Percentiles rank a stretch among this genome's conserved stretches.
Conservation (phyloP, 2,888 invertebrate species). For the Catocala nupta region DNA sequence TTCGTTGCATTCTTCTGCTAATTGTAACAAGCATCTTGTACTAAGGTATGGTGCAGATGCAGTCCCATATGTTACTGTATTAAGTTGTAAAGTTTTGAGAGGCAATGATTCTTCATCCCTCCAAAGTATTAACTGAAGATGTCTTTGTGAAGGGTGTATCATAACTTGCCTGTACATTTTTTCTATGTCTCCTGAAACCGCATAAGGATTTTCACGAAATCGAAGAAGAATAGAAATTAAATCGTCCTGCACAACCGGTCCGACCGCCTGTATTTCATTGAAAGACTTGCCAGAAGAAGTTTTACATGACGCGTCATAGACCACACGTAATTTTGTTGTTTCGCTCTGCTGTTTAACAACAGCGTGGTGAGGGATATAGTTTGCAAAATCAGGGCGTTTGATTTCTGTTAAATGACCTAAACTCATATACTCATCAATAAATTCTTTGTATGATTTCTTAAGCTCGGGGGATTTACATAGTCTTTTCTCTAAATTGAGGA, state of each 20-base stretch:
- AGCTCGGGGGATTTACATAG: constrained; percentile 5
- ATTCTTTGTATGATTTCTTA: background rate
- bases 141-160: background rate
- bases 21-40: background rate
- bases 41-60: constrained; percentile 1
- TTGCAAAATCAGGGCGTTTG: constrained; percentile 14
- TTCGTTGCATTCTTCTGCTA: constrained; percentile 1
- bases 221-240: constrained; percentile 29
- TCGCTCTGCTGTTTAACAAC: constrained; percentile 29
- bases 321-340: constrained; percentile 38
- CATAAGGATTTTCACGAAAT: background rate
- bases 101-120: background rate
- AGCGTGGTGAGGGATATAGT: constrained; percentile 42
- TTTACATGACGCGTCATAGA: constrained; percentile 33
- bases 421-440: constrained; percentile 13
- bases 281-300: constrained; percentile 30
- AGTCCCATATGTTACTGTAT: background rate
- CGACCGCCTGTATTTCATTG: constrained; percentile 34
- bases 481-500: constrained; percentile 6
- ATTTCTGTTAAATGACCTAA: constrained; percentile 14
- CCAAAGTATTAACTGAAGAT: constrained; percentile 6
- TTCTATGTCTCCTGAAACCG: constrained; percentile 2
- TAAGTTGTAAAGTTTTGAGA: no score
- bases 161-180: constrained; percentile 4
- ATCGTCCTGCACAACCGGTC: constrained; percentile 36